Evolutionary conservation across 2,113 vertebrate genomes (phyloP), one percentile per base, ranked within the genome.

Genomic region (Cephalopterus ornatus): DNA sequence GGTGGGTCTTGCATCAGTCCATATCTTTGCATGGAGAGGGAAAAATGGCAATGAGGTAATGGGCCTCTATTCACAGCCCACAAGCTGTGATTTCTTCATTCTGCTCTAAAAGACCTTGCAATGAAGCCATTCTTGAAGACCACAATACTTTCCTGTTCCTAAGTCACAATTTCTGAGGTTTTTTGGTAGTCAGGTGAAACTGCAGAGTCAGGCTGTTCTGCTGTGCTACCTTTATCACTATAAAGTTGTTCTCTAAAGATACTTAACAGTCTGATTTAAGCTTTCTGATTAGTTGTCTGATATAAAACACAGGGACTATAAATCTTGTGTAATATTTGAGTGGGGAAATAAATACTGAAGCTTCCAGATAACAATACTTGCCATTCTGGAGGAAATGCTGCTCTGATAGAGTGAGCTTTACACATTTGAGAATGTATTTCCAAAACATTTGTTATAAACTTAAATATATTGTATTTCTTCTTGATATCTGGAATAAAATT

Each of bases 311-410:
- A 68, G 80, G 33, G n/a, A 65, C 66, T 49, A 70, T 96, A 95
- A 96, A 91, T 96, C 92, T 85, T 76, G n/a, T 58, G 58, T 50
- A 82, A 85, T 94, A 91, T 82, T 95, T 88, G 58, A 96, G 44
- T 28, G 91, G 67, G 55, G 44, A 76, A 35, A 79, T 52, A 95
- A 94, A 89, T 61, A 56, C 24, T 66, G 49, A 89, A 68, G 49
- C n/a, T 76, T 85, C 37, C 52, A 78, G 53, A 49, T 61, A 84
- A 55, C 8, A 74, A 37, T 37, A 32, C 24, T 59, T 87, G n/a
- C 15, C 18, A 50, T 89, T 79, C 53, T 65, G 37, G 33, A 76
- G 59, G 58, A 81, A 92, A 82, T 46, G 56, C 30, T 87, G 14
- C 28, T 76, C 42, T 2, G 3, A 16, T 65, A 68, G 44, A 63